A percentile compares a stretch with the other conserved stretches of the same genome.
These are phyloP conservation scores for Trematocara marginatum DNA, from an alignment of 2,113 vertebrate genomes.

Conservation along the genomic window DNA sequence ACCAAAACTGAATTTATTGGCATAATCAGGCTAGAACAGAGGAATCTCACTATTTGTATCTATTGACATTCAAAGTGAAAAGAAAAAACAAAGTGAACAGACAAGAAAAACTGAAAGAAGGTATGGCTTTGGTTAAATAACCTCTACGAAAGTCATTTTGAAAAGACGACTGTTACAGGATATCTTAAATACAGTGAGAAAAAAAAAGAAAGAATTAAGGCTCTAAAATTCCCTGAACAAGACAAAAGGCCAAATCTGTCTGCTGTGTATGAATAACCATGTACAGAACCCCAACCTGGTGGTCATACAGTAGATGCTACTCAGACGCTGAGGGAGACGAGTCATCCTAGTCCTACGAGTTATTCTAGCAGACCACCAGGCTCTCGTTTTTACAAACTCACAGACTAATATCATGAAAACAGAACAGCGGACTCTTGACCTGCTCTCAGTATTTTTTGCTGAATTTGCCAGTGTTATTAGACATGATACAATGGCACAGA, in stretches of 20 bases:
- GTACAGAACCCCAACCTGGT: conserved; percentile 4
- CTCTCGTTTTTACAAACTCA: conserved; percentile 23
- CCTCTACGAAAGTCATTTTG: conserved; percentile 30
- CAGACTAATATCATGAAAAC: conserved; percentile 33
- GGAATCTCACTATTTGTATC: conserved; percentile 45
- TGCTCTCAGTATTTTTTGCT: conserved; percentile 22
- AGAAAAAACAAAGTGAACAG: neutral
- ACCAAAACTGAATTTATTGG: conserved; percentile 80
- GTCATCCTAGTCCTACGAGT: neutral
- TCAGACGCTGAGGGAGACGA: conserved; percentile 14
- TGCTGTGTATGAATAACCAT: conserved; percentile 12
- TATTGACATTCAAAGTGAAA: conserved; percentile 52
- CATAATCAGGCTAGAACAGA: conserved; percentile 69
- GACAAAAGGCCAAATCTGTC: conserved; percentile 17
- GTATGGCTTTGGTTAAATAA: conserved; percentile 67
- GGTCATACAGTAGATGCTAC: conserved; percentile 50
- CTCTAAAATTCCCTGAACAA: conserved; percentile 63
- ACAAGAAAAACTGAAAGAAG: conserved; percentile 27
- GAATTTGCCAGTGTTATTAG: conserved; percentile 55
- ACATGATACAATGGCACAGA: conserved; percentile 40
- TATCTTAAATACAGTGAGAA: conserved; percentile 39
- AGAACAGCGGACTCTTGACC: conserved; percentile 11
- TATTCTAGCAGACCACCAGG: conserved; percentile 5
- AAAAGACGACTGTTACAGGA: conserved; percentile 30
- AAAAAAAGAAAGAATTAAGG: conserved; percentile 17